These are phyloP conservation scores for Urophycis tenuis DNA, from an alignment of 2,797 vertebrate genomes.

Conservation along the genomic window DNA sequence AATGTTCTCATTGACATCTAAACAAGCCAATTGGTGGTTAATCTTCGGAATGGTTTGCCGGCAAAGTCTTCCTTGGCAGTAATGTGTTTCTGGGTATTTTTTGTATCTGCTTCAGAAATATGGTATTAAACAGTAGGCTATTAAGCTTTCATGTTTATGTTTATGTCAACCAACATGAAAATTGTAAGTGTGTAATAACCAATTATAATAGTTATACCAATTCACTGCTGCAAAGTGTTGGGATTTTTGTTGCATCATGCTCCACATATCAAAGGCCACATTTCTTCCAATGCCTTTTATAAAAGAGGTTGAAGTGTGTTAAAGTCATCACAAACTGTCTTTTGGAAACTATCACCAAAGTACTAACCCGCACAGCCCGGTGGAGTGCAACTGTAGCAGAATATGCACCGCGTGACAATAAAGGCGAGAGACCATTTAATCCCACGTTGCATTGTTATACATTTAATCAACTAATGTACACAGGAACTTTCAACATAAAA, in stretches of 20 bases:
- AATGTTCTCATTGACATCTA: background rate
- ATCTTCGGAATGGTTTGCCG: background rate
- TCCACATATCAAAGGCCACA: background rate
- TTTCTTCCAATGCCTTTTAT: background rate
- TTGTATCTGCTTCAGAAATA: background rate
- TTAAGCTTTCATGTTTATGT: background rate
- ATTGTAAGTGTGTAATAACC: background rate
- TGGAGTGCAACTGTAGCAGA: background rate
- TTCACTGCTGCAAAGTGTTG: background rate
- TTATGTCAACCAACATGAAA: background rate
- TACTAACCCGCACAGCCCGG: background rate
- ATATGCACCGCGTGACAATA: background rate
- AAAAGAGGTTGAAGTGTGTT: background rate
- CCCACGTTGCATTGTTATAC: background rate
- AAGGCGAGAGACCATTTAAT: background rate
- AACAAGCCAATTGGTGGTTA: background rate
- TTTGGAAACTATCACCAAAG: background rate
- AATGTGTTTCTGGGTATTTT: background rate
- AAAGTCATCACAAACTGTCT: background rate
- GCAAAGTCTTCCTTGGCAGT: background rate
- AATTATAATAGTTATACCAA: background rate
- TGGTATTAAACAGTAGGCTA: background rate
- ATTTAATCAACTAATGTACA: background rate
- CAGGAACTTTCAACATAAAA: background rate
- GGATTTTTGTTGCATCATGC: too few relatives aligned